Evolutionary conservation across 2,113 vertebrate genomes (phyloP).

Genomic region (Crotalus helleri): DNA sequence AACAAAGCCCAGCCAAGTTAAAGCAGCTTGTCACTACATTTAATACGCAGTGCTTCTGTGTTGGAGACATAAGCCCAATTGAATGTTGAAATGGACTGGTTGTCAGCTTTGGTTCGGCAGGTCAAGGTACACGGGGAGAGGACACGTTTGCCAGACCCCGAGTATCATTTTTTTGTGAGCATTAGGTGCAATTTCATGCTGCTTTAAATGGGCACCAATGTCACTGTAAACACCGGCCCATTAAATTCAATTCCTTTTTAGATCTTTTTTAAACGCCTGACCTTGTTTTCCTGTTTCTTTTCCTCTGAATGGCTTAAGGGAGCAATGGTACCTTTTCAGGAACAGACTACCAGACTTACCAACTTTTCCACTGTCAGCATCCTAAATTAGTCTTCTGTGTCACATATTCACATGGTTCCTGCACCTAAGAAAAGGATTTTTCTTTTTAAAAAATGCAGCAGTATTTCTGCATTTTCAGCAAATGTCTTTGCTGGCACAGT

Average conservation of each 20-base stretch:
- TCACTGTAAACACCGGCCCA: not conserved
- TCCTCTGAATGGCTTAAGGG: not conserved
- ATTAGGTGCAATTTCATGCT: not conserved
- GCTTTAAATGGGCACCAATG: conserved; percentile 25
- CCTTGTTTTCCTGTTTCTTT: not conserved
- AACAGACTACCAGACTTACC: not conserved
- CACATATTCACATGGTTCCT: not conserved
- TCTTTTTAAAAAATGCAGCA: not conserved
- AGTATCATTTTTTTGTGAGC: conserved; percentile 1
- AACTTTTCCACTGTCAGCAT: not conserved
- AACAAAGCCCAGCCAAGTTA: conserved; percentile 58
- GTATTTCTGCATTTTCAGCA: not conserved
- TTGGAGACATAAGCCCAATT: conserved; percentile 32
- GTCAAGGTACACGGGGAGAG: conserved; percentile 59
- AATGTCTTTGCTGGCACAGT: not conserved
- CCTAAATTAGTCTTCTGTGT: not conserved
- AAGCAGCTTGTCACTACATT: conserved; percentile 55
- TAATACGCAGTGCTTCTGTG: conserved; percentile 54
- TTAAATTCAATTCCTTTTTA: conserved; percentile 31
- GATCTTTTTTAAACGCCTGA: not conserved
- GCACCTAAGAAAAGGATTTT: not conserved
- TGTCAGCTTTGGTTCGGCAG: conserved; percentile 75
- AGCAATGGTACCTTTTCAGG: not conserved
- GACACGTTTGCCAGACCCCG: not conserved
- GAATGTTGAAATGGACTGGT: conserved; percentile 55